phyloP scores from a whole-genome alignment of 1,140 invertebrate species.

The Temnothorax nylanderi region DNA sequence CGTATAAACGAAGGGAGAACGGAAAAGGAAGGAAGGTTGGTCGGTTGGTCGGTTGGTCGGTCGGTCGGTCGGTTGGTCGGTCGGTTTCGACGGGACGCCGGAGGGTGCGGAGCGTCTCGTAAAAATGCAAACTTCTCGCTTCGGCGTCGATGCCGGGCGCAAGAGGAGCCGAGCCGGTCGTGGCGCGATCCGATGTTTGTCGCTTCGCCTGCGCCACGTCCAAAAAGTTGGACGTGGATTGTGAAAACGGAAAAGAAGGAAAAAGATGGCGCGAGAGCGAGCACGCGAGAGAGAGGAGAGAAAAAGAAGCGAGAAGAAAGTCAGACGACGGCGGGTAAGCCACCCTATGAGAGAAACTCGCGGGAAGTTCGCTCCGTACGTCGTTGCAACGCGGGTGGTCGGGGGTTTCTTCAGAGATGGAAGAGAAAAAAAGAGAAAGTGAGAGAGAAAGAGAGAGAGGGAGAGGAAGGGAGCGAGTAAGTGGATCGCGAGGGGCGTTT shows the following conservation, averaged over 20 bases:
- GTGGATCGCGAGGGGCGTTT: neutral
- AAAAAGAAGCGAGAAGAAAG: conserved; percentile 7
- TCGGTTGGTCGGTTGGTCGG: neutral
- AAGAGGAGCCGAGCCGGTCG: conserved; percentile 44
- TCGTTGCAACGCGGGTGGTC: conserved; percentile 19
- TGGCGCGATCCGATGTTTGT: conserved; percentile 62
- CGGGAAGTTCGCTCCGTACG: conserved; percentile 36
- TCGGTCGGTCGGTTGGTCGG: neutral
- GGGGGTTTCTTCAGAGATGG: neutral
- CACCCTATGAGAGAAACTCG: conserved; percentile 44
- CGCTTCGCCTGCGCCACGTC: conserved; percentile 46
- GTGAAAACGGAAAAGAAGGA: conserved; percentile 36
- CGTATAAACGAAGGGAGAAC: conserved; percentile 13
- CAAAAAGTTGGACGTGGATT: conserved; percentile 63
- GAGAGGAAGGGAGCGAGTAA: conserved; percentile 1
- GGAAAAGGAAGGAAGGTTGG: neutral
- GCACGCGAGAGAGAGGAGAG: neutral
- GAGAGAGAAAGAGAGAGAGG: neutral
- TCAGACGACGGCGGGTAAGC: conserved; percentile 24
- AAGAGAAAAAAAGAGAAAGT: neutral
- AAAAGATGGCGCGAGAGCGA: neutral
- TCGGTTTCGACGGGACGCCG: conserved; percentile 26
- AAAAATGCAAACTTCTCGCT: conserved; percentile 79
- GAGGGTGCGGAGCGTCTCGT: conserved; percentile 66
- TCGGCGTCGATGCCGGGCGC: conserved; percentile 66